Conservation (phyloP, 1,140 invertebrate species). For the Saccostrea cuccullata region DNA sequence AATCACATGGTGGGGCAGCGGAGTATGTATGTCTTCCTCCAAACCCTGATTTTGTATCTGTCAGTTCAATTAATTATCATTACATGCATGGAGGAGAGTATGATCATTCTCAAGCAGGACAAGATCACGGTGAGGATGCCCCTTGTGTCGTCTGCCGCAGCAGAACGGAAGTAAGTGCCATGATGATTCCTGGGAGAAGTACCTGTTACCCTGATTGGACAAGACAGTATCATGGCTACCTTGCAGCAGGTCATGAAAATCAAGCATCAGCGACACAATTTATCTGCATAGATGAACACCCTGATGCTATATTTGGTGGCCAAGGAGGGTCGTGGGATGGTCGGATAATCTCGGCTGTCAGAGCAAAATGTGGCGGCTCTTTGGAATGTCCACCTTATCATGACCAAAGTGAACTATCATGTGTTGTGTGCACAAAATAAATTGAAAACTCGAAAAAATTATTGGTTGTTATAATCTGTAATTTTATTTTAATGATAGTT, state of each 20-base stretch:
- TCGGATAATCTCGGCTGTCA: background rate
- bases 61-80: background rate
- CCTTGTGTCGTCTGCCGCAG: background rate
- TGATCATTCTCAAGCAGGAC: background rate
- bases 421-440: constrained; percentile 20
- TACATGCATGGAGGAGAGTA: background rate
- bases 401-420: background rate
- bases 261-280: background rate
- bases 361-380: background rate
- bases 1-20: background rate
- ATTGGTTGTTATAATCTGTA: too few relatives aligned
- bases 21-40: background rate
- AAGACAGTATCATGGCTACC: constrained; percentile 1
- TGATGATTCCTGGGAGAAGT: background rate
- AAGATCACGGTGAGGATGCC: background rate
- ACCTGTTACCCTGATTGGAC: background rate
- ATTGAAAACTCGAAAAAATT: background rate
- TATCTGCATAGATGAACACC: background rate
- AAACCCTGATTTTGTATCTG: background rate
- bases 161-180: too few relatives aligned
- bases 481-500: too few relatives aligned
- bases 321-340: background rate
- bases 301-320: background rate
- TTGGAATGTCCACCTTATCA: background rate
- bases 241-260: background rate